Evolutionary conservation across 2,888 invertebrate genomes (phyloP).

Genomic region (Amblyjoppa proteus): DNA sequence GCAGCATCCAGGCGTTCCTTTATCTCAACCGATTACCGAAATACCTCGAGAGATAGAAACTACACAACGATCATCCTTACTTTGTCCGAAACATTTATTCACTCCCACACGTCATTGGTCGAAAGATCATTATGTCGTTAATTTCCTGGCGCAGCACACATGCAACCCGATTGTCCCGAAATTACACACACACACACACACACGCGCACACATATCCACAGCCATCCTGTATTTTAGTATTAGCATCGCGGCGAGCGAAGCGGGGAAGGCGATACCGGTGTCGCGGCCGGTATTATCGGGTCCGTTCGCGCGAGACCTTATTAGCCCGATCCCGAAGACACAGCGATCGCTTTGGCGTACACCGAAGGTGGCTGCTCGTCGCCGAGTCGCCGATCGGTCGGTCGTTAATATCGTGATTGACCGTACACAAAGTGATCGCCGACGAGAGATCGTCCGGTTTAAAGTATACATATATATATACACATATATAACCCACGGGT

Average conservation of each 20-base stretch:
- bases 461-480: slow-evolving; percentile 21
- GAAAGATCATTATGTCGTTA: slow-evolving; percentile 42
- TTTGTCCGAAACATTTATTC: slow-evolving; percentile 34
- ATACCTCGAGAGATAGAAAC: not conserved
- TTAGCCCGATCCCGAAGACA: slow-evolving; percentile 29
- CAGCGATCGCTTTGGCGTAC: slow-evolving; percentile 37
- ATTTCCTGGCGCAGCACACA: slow-evolving; percentile 12
- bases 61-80: slow-evolving; percentile 21
- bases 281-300: slow-evolving; percentile 19
- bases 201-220: no score
- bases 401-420: slow-evolving; percentile 67
- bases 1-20: not conserved
- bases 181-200: not conserved
- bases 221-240: not conserved
- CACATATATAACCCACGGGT: slow-evolving; percentile 1
- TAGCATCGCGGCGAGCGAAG: not conserved
- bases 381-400: slow-evolving; percentile 43
- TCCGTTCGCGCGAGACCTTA: slow-evolving; percentile 50
- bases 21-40: not conserved
- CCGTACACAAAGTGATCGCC: slow-evolving; percentile 60
- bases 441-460: slow-evolving; percentile 68
- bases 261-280: slow-evolving; percentile 24
- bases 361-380: slow-evolving; percentile 30
- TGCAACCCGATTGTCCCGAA: not conserved
- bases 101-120: slow-evolving; percentile 24